Base-by-base conservation (phyloP, 2,888 invertebrate species). In the Rotaria magnacalcarata region DNA sequence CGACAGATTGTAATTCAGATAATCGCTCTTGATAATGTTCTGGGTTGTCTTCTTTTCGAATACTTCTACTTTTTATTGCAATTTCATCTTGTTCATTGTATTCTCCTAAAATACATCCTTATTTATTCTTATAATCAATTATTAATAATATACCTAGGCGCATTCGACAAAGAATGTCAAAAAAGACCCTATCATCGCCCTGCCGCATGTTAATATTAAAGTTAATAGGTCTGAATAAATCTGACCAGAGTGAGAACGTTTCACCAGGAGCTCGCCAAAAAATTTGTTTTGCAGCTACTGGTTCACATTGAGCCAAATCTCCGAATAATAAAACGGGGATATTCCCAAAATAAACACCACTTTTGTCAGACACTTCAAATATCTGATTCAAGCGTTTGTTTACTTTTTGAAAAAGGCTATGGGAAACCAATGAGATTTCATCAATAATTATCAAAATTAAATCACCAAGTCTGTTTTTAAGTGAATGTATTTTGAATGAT, bases 181-280 rank as follows among this genome's bases (percentile, higher is more conserved):
- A 80, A 14, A 80, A 47, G 4, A 34, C 0, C 0, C 43, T 6
- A 41, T 80, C 75, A 16, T 80, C 43, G 0, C 47, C 43, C 19
- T 43, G 75, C 7, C 75, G 47, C 75, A 80, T 80, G 14, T 80
- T 47, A 8, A 47, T 80, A 41, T 41, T 80, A 10, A 47, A 80
- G 21, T 80, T 80, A 10, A 80, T 80, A 21, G 75, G 75, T 80
- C 75, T 47, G 41, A 80, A 80, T 11, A 80, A 47, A 43, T 80
- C 75, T 1, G 21, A 8, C 75, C 75, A 80, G 0, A 80, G 41
- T 0, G 75, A 80, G 19, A 80, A 80, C 5, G 24, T 47, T 80
- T 41, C 47, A 24, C 10, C 24, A 2, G 21, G 2, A 21, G 21
- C 7, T 24, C 21, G 0, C 21, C 47, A 80, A 47, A 80, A 47